Percentiles rank a stretch among this genome's conserved stretches.
phyloP scores from a whole-genome alignment of 2,888 invertebrate species.

The Onthophagus sagittarius region DNA sequence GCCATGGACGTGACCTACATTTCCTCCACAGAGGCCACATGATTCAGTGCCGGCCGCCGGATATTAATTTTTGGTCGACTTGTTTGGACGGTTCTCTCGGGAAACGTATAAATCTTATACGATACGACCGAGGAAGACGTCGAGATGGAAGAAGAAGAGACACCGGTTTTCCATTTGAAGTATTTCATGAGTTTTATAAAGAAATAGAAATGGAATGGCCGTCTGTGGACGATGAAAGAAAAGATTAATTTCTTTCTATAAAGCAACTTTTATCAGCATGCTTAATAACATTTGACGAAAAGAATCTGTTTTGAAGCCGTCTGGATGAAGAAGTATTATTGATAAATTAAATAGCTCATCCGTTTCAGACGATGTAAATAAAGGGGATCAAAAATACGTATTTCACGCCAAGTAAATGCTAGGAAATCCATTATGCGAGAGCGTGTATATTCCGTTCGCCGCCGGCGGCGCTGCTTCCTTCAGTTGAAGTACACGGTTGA shows the following conservation, averaged over 20 bases:
- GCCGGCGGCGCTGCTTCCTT: background rate
- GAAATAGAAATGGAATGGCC: background rate
- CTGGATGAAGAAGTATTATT: background rate
- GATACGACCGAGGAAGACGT: background rate
- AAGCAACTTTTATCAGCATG: background rate
- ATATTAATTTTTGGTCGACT: background rate
- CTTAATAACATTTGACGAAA: background rate
- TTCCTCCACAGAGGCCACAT: background rate
- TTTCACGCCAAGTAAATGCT: slow-evolving; percentile 7
- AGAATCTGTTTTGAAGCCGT: background rate
- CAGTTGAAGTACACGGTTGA: background rate
- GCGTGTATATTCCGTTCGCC: slow-evolving; percentile 1
- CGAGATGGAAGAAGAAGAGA: background rate
- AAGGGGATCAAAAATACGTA: slow-evolving; percentile 8
- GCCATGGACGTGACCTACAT: background rate
- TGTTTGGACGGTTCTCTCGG: background rate
- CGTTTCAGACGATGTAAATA: background rate
- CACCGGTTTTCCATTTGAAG: background rate
- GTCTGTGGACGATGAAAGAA: background rate
- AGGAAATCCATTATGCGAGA: slow-evolving; percentile 3
- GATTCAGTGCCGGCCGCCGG: background rate
- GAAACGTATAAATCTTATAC: background rate
- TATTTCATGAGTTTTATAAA: background rate
- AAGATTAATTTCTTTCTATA: background rate
- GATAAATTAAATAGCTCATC: background rate